phyloP scores from a whole-genome alignment of 2,888 invertebrate species.

The Agonopterix heracliana region DNA sequence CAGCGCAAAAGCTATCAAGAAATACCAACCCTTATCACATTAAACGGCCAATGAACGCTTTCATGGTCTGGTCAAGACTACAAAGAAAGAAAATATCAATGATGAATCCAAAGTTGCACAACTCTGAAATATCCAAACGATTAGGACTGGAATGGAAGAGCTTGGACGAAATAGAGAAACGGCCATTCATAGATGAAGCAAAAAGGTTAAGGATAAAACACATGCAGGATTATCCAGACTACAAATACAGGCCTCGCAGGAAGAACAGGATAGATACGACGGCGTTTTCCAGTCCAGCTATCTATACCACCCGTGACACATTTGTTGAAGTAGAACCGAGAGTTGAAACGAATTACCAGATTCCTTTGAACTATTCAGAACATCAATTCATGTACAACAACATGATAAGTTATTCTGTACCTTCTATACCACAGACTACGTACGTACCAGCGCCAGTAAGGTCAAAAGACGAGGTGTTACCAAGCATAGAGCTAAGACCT shows the following conservation, averaged over 20 bases:
- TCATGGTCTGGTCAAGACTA: conserved; percentile 97
- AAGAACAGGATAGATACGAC: conserved; percentile 73
- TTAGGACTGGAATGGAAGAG: conserved; percentile 91
- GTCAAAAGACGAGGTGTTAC: conserved; percentile 46
- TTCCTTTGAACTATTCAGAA: conserved; percentile 51
- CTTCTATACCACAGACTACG: conserved; percentile 46
- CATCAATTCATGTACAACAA: conserved; percentile 61
- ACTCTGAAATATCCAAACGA: conserved; percentile 87
- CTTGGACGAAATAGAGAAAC: conserved; percentile 84
- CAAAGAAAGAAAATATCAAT: conserved; percentile 90
- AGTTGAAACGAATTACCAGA: conserved; percentile 48
- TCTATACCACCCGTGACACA: conserved; percentile 48
- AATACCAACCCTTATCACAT: conserved; percentile 83
- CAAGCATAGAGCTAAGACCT: conserved; percentile 51
- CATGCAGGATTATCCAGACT: conserved; percentile 84
- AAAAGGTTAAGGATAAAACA: conserved; percentile 84
- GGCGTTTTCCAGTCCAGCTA: conserved; percentile 38
- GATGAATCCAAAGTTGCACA: conserved; percentile 87
- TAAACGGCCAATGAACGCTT: conserved; percentile 98
- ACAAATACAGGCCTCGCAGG: conserved; percentile 80
- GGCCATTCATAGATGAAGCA: conserved; percentile 93
- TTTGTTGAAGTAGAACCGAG: conserved; percentile 58
- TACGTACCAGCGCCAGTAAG: conserved; percentile 48
- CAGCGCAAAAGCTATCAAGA: conserved; percentile 59
- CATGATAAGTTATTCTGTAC: conserved; percentile 59